Percentiles rank a stretch among this genome's conserved stretches.
Conservation (phyloP, 2,797 vertebrate species). For the Acrossocheilus fasciatus region DNA sequence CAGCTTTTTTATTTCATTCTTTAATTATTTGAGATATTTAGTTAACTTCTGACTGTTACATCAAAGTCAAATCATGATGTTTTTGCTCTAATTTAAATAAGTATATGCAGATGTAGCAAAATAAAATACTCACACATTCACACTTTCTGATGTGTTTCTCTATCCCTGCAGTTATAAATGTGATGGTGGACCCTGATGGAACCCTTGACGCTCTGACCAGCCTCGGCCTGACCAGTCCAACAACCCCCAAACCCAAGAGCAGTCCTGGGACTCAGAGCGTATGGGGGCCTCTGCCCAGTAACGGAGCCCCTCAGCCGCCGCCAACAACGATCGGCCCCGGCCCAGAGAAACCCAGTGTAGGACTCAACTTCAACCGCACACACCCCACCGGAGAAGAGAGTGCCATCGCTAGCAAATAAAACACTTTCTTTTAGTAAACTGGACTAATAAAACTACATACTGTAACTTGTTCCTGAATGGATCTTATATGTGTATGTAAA, state of each 20-base stretch:
- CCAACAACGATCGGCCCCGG: slow-evolving; percentile 59
- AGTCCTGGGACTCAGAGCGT: slow-evolving; percentile 74
- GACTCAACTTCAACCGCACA: slow-evolving; percentile 85
- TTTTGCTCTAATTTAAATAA: background rate
- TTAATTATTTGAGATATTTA: background rate
- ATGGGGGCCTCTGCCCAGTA: slow-evolving; percentile 70
- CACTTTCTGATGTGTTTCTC: background rate
- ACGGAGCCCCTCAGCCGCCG: slow-evolving; percentile 62
- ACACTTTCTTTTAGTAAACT: slow-evolving; percentile 51
- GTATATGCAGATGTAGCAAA: background rate
- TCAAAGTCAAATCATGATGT: background rate
- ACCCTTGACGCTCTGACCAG: slow-evolving; percentile 92
- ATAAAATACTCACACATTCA: background rate
- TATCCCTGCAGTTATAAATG: slow-evolving; percentile 86
- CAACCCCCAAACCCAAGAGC: slow-evolving; percentile 81
- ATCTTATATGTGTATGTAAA: slow-evolving; percentile 44
- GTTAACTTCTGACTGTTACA: background rate
- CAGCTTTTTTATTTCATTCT: background rate
- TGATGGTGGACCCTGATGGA: slow-evolving; percentile 98
- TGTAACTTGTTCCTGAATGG: slow-evolving; percentile 41
- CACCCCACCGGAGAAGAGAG: slow-evolving; percentile 90
- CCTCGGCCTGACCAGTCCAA: slow-evolving; percentile 84
- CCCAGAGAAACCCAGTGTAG: slow-evolving; percentile 71
- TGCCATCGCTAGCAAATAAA: slow-evolving; percentile 86
- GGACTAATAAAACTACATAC: slow-evolving; percentile 47